Evolutionary conservation across 1,140 invertebrate genomes (phyloP), one percentile per base, ranked within the genome.

Genomic region (Tribolium madens): DNA sequence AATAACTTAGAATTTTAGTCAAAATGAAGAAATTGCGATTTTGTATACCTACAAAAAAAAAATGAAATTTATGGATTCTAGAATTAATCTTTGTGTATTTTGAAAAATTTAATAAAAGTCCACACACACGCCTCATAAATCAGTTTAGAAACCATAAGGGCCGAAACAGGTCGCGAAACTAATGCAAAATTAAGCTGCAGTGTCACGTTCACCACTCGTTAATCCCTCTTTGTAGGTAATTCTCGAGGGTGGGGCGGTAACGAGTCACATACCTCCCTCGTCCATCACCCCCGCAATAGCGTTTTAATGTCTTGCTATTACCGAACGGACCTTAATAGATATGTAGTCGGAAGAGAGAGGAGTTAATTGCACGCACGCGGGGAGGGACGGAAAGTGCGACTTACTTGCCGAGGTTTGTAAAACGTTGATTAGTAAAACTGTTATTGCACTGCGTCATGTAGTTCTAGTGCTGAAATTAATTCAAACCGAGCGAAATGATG

Each of bases 241-340:
- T 42, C 36, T 9, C 36, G 36, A 0, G 4, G 7, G n/a, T 9
- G 36, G 36, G 36, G 36, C n/a, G 21, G 36, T 42, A 42, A 42
- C 36, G 36, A 42, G 9, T 7, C 7, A 42, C 9, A 42, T 42
- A 42, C 36, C 9, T 42, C 36, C 36, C 9, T n/a, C 36, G 36
- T 42, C 36, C n/a, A 2, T 42, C 36, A 42, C 36, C 36, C 36
- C 9, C 42, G 69, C 69, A 72, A 72, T 72, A 72, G 69, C 46
- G 36, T 46, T 72, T 72, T 72, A 72, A 72, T 72, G 48, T 42
- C 36, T 21, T 6, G 18, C 69, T 21, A 72, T 72, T 72, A 72
- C 36, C 36, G 21, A 72, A 72, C 69, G 46, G 69, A n/a, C 69
- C 69, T 72, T 72, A 72, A 72, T 72, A 72, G 69, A 72, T 72